Conservation (phyloP, 2,797 vertebrate species). For the Thaleichthys pacificus region DNA sequence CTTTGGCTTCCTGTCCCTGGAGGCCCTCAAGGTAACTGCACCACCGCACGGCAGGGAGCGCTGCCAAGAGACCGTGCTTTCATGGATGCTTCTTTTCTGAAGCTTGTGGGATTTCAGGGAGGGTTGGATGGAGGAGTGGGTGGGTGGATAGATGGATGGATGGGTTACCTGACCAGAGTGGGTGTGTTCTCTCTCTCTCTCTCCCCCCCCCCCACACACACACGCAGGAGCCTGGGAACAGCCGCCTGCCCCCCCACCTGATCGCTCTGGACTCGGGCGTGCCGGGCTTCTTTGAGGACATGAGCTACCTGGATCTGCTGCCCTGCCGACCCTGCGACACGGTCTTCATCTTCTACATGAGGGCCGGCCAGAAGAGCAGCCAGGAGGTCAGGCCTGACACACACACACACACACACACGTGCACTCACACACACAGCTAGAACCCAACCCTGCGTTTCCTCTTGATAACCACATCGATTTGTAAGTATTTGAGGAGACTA, state of each 20-base stretch:
- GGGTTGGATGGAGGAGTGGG: background rate
- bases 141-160: background rate
- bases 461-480: too few species aligned
- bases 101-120: too few species aligned
- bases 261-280: constrained; percentile 87
- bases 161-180: background rate
- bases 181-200: background rate
- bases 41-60: background rate
- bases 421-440: too few species aligned
- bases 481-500: too few species aligned
- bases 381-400: constrained; percentile 76
- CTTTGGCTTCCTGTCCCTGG: constrained; percentile 88
- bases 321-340: constrained; percentile 87
- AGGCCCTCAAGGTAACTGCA: constrained; percentile 82
- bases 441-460: background rate
- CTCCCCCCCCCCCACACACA: too few species aligned
- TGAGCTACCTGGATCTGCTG: constrained; percentile 85
- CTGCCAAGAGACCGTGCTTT: background rate
- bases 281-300: constrained; percentile 87
- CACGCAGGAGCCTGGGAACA: constrained; percentile 82
- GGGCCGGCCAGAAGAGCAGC: constrained; percentile 87
- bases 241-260: constrained; percentile 86
- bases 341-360: constrained; percentile 91
- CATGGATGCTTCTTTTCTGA: too few species aligned
- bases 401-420: background rate